phyloP scores from a whole-genome alignment of 2,888 invertebrate species.

The Trissolcus brochymenae region DNA sequence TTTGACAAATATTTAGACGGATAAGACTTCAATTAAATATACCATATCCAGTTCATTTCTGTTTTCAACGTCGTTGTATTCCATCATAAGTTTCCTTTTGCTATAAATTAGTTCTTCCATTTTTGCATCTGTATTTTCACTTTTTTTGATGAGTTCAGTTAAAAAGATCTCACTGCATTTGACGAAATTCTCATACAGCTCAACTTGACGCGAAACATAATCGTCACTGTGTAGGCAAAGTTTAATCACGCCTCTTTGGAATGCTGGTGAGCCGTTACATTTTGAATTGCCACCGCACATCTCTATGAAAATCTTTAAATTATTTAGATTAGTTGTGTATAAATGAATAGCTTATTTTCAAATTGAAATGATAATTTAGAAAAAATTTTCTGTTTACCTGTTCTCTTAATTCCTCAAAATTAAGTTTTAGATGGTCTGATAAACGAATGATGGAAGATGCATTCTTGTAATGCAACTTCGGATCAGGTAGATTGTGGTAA shows the following conservation, averaged over 20 bases:
- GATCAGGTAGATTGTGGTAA: background rate
- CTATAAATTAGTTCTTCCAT: background rate
- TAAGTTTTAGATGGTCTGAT: background rate
- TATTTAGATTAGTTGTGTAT: background rate
- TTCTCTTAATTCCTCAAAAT: background rate
- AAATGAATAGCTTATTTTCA: background rate
- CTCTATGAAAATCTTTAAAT: conserved; percentile 1
- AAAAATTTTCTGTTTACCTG: background rate
- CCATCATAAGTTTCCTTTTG: background rate
- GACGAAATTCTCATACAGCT: conserved; percentile 14
- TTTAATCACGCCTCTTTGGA: conserved; percentile 8
- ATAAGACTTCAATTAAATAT: too few relatives aligned
- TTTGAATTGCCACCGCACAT: background rate
- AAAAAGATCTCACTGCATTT: conserved; percentile 13
- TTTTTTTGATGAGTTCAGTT: background rate
- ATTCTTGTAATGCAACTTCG: background rate
- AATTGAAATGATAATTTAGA: background rate
- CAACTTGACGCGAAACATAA: conserved; percentile 1
- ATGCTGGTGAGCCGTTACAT: conserved; percentile 14
- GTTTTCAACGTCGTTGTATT: conserved; percentile 5
- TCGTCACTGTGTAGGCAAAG: conserved; percentile 16
- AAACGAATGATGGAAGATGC: background rate
- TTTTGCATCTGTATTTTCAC: background rate
- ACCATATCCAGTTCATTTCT: conserved; percentile 6
- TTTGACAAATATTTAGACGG: too few relatives aligned